Conservation (phyloP, 2,888 invertebrate species). For the Euspilapteryx auroguttella region DNA sequence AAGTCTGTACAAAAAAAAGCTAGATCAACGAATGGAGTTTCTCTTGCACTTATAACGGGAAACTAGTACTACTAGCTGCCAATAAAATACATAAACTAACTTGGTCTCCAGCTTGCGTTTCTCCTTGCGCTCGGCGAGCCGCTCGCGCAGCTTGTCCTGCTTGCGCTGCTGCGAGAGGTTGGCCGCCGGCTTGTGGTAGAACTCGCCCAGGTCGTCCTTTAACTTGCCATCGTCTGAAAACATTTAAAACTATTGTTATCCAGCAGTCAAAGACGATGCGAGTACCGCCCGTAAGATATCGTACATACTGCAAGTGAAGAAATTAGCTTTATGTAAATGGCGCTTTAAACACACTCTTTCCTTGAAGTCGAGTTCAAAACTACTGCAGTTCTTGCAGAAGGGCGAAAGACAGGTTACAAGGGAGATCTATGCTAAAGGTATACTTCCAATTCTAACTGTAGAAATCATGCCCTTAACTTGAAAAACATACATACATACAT, state of each 20-base stretch:
- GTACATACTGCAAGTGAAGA: background rate
- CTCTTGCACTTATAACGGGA: too few species aligned
- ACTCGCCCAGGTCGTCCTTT: conserved; percentile 71
- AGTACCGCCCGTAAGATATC: background rate
- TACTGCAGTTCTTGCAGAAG: too few species aligned
- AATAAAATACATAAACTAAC: conserved; percentile 21
- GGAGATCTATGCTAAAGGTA: too few species aligned
- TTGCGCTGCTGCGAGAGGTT: conserved; percentile 73
- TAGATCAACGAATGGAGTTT: too few species aligned
- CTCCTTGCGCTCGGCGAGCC: conserved; percentile 75
- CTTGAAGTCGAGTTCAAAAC: too few species aligned
- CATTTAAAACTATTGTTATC: background rate
- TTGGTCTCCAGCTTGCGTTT: conserved; percentile 76
- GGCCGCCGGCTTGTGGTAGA: conserved; percentile 83
- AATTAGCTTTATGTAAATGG: too few species aligned
- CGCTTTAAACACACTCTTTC: too few species aligned
- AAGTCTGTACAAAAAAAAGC: background rate
- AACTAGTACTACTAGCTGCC: too few species aligned
- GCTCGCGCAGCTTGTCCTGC: conserved; percentile 81
- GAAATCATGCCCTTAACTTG: too few species aligned
- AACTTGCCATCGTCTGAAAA: conserved; percentile 43
- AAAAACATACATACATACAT: too few species aligned
- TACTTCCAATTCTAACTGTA: too few species aligned
- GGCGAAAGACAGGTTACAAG: too few species aligned
- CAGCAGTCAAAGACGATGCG: background rate